Evolutionary conservation across 2,888 invertebrate species (phyloP).

Genomic region (Thymelicus acteon): DNA sequence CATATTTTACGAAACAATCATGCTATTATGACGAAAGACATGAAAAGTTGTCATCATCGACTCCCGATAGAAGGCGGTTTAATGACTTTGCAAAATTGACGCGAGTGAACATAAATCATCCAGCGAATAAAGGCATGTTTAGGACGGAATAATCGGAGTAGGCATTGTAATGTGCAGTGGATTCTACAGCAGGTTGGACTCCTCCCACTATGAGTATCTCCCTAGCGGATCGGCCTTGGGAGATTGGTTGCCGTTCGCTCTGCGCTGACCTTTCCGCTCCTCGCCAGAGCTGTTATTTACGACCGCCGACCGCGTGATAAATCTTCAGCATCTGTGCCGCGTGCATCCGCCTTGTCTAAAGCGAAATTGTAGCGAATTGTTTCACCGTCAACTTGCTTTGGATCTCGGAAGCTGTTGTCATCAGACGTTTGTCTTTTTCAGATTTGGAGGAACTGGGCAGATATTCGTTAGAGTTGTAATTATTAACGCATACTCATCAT

Average conservation of each 20-base stretch:
- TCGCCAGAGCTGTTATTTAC: constrained; percentile 67
- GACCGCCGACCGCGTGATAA: constrained; percentile 65
- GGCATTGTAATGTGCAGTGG: constrained; percentile 3
- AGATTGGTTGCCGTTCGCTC: constrained; percentile 55
- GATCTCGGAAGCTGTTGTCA: not conserved
- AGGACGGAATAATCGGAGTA: not conserved
- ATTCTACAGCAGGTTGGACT: constrained; percentile 33
- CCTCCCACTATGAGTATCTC: constrained; percentile 62
- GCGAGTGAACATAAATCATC: too few relatives aligned
- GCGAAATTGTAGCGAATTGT: constrained; percentile 36
- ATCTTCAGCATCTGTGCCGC: constrained; percentile 63
- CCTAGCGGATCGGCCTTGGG: constrained; percentile 75
- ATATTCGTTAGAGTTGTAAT: not conserved
- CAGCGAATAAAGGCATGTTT: not conserved
- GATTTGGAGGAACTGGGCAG: too few relatives aligned
- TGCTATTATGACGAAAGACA: too few relatives aligned
- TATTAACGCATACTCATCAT: not conserved
- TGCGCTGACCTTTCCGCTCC: constrained; percentile 67
- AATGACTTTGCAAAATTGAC: too few relatives aligned
- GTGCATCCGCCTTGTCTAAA: constrained; percentile 66
- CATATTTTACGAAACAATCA: too few relatives aligned
- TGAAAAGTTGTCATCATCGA: too few relatives aligned
- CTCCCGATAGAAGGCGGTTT: too few relatives aligned
- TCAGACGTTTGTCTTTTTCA: too few relatives aligned
- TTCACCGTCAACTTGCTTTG: constrained; percentile 11